Conservation (phyloP, 2,113 vertebrate species). For the Rhinichthys klamathensis region DNA sequence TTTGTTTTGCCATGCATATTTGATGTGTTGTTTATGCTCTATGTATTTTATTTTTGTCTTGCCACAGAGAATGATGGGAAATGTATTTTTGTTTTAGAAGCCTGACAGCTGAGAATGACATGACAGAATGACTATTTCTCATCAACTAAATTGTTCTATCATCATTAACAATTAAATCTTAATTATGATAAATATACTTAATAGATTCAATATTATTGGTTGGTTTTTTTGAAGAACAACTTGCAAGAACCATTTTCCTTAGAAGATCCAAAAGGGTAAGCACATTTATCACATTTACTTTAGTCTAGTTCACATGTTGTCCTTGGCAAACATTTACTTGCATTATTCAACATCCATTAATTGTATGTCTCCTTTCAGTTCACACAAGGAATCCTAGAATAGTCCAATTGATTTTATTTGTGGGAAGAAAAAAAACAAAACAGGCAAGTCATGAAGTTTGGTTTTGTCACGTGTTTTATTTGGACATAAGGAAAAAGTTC, state of each 20-base stretch:
- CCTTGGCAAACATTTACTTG: no score
- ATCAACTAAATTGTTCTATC: background rate
- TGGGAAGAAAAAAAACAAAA: background rate
- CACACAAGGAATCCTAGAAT: background rate
- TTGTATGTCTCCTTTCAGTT: background rate
- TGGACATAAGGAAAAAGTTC: conserved; percentile 41
- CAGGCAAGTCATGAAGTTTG: conserved; percentile 40
- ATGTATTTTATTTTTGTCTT: background rate
- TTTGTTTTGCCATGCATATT: background rate
- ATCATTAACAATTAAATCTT: background rate
- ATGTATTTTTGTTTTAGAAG: conserved; percentile 2
- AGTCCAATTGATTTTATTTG: background rate
- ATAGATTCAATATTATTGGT: background rate
- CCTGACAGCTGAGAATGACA: background rate
- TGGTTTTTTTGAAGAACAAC: background rate
- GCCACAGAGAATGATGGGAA: background rate
- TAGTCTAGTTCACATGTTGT: background rate
- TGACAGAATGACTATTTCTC: background rate
- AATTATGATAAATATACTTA: background rate
- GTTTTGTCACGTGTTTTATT: conserved; percentile 56
- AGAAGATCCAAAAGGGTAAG: background rate
- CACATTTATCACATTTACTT: background rate
- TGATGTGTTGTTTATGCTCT: background rate
- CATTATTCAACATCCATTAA: background rate
- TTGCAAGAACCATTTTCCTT: background rate